These are phyloP conservation scores for Pipra filicauda DNA, from an alignment of 2,113 vertebrate species.

Conservation along the genomic window DNA sequence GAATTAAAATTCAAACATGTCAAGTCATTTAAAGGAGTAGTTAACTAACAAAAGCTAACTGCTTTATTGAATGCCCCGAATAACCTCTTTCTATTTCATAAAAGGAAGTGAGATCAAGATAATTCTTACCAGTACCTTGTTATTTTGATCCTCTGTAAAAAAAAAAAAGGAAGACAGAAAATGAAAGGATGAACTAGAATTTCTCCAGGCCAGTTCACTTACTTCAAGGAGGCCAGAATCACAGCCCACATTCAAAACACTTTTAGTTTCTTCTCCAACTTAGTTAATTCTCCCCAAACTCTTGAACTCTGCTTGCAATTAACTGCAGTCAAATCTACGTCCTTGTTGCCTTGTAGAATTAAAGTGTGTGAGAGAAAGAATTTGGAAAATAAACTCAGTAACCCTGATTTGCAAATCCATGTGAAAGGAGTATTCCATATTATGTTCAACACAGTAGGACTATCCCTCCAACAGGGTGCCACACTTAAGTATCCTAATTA, in stretches of 20 bases:
- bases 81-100: neutral
- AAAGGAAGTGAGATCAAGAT: neutral
- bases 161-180: neutral
- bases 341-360: neutral
- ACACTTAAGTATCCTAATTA: neutral
- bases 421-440: neutral
- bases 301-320: neutral
- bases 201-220: neutral
- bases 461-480: neutral
- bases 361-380: neutral
- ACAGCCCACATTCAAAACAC: neutral
- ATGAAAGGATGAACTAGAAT: neutral
- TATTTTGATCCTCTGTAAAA: neutral
- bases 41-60: slow-evolving; percentile 14
- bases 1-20: slow-evolving; percentile 32
- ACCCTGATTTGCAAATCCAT: neutral
- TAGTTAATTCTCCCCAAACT: neutral
- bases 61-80: neutral
- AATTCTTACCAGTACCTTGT: neutral
- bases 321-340: neutral
- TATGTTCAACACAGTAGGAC: neutral
- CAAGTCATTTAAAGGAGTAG: slow-evolving; percentile 45
- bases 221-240: neutral
- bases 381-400: neutral
- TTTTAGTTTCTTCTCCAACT: neutral